These are phyloP conservation scores for Cinclus mexicanus DNA, from an alignment of 2,113 vertebrate species.

Conservation along the genomic window DNA sequence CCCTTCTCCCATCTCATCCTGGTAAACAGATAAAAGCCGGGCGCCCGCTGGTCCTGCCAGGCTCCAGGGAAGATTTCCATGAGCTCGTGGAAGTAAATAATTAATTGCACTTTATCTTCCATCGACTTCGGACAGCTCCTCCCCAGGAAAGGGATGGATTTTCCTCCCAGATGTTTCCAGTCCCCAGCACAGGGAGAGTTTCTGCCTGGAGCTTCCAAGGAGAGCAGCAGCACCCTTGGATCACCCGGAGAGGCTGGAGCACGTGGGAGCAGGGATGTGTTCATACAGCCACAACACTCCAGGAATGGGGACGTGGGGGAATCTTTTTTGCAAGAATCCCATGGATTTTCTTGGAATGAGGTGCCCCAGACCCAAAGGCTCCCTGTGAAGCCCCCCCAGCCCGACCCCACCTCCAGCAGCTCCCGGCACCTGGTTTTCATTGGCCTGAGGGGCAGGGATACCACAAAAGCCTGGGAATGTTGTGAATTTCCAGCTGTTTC, in stretches of 20 bases:
- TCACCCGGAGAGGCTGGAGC: not conserved
- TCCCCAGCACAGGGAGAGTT: fast-evolving
- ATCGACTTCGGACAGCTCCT: not conserved
- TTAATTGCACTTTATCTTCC: not conserved
- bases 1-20: not conserved
- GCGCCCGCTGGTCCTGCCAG: not conserved
- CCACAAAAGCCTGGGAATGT: not conserved
- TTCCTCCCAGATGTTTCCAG: not conserved
- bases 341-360: not conserved
- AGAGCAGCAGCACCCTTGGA: not conserved
- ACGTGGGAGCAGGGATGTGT: fast-evolving
- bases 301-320: not conserved
- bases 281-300: not conserved
- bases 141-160: not conserved
- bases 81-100: not conserved
- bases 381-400: not conserved
- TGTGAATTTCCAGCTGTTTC: not conserved
- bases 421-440: not conserved
- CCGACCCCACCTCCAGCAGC: not conserved
- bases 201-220: not conserved
- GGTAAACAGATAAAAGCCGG: not conserved
- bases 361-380: not conserved
- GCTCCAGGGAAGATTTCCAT: not conserved
- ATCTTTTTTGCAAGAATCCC: not conserved
- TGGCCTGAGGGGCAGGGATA: not conserved